These are phyloP conservation scores for Setophaga petechia DNA, from an alignment of 2,113 vertebrate genomes.

Conservation along the genomic window DNA sequence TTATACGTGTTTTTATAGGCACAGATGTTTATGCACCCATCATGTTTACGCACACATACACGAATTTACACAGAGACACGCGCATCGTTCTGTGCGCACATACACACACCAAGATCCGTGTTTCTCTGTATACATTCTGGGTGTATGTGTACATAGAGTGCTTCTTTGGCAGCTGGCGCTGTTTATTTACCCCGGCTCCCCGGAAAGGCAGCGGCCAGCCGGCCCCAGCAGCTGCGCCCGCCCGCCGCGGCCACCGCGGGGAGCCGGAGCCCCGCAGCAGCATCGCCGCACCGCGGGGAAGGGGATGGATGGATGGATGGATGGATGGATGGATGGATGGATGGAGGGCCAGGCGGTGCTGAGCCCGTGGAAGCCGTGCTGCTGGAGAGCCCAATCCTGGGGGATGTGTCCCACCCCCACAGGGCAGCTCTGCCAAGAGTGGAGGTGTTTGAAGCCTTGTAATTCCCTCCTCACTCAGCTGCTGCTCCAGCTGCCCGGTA, in stretches of 20 bases:
- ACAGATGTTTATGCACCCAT: rapidly evolving
- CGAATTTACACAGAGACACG: rapidly evolving
- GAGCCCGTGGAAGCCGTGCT: neutral
- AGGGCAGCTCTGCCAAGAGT: neutral
- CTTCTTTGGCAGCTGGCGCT: rapidly evolving
- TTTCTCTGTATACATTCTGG: rapidly evolving
- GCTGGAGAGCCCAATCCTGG: rapidly evolving
- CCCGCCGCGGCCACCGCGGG: neutral
- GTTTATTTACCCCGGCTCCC: rapidly evolving
- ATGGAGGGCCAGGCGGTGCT: too few species aligned
- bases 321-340: too few species aligned
- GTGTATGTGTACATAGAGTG: rapidly evolving
- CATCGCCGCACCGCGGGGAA: neutral
- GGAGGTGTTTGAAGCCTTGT: neutral
- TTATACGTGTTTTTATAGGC: too few species aligned
- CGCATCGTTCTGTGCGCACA: rapidly evolving
- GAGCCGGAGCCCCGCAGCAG: neutral
- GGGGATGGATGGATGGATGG: too few species aligned
- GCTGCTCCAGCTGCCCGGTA: neutral
- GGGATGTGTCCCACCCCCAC: neutral
- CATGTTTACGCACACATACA: rapidly evolving
- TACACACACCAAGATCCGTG: rapidly evolving
- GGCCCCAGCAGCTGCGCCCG: neutral
- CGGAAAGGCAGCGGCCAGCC: neutral
- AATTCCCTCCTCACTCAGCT: neutral